These are phyloP conservation scores for Pygoscelis adeliae DNA, from an alignment of 2,113 vertebrate genomes.

Conservation along the genomic window DNA sequence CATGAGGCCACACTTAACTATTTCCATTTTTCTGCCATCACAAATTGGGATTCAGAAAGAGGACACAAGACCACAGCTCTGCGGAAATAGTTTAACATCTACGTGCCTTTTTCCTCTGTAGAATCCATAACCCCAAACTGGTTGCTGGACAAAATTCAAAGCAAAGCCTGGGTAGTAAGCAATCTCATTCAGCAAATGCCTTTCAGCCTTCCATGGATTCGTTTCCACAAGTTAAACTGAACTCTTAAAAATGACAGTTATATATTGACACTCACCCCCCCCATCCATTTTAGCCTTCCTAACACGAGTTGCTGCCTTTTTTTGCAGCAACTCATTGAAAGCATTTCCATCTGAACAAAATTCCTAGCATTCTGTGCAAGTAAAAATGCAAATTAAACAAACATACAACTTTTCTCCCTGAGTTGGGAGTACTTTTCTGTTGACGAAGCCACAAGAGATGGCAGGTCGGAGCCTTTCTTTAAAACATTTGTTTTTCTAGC, in stretches of 20 bases:
- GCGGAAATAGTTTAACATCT: background rate
- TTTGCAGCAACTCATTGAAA: background rate
- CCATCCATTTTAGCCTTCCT: background rate
- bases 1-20: no score
- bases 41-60: background rate
- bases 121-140: background rate
- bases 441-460: rapidly evolving
- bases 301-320: background rate
- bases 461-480: background rate
- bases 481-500: background rate
- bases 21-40: background rate
- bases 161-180: background rate
- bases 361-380: background rate
- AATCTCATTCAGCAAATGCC: background rate
- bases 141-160: background rate
- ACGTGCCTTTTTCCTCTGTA: background rate
- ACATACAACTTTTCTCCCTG: background rate
- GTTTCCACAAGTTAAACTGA: background rate
- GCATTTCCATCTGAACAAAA: background rate
- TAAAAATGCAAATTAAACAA: background rate
- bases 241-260: background rate
- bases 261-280: no score
- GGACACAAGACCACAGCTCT: background rate
- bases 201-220: background rate
- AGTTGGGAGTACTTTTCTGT: background rate